These are phyloP conservation scores for Orchesella flavescens DNA, from an alignment of 2,888 invertebrate species.

Conservation along the genomic window DNA sequence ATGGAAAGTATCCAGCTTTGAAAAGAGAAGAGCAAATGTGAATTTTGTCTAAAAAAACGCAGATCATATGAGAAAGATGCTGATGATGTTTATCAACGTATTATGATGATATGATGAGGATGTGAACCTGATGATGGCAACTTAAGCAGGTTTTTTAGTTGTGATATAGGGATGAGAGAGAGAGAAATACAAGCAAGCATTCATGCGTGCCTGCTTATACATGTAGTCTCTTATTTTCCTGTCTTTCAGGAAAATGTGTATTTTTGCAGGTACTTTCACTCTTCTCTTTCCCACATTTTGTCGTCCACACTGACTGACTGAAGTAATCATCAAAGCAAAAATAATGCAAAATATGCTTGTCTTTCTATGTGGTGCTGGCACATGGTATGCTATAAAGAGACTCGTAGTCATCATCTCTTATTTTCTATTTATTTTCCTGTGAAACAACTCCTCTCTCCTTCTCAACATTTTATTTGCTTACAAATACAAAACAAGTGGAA, in stretches of 20 bases:
- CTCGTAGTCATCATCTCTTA: neutral
- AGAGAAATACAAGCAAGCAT: neutral
- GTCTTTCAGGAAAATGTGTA: neutral
- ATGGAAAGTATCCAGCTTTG: too few species aligned
- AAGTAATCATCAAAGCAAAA: slow-evolving; percentile 9
- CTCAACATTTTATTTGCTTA: slow-evolving; percentile 21
- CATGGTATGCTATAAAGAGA: neutral
- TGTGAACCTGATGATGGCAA: neutral
- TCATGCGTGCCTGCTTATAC: neutral
- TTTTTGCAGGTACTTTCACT: neutral
- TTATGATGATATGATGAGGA: neutral
- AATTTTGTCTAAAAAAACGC: neutral
- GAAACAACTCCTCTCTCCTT: neutral
- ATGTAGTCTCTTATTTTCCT: neutral
- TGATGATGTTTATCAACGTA: neutral
- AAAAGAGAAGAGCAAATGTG: neutral
- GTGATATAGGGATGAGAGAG: neutral
- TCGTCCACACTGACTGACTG: neutral
- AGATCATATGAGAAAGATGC: neutral
- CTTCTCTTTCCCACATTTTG: neutral
- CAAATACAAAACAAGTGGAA: slow-evolving; percentile 8
- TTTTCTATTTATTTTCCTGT: slow-evolving; percentile 17
- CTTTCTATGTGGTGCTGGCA: neutral
- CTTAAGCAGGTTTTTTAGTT: too few species aligned
- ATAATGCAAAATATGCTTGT: slow-evolving; percentile 14